Conservation (phyloP, 2,113 vertebrate species). For the Grantiella picta region DNA sequence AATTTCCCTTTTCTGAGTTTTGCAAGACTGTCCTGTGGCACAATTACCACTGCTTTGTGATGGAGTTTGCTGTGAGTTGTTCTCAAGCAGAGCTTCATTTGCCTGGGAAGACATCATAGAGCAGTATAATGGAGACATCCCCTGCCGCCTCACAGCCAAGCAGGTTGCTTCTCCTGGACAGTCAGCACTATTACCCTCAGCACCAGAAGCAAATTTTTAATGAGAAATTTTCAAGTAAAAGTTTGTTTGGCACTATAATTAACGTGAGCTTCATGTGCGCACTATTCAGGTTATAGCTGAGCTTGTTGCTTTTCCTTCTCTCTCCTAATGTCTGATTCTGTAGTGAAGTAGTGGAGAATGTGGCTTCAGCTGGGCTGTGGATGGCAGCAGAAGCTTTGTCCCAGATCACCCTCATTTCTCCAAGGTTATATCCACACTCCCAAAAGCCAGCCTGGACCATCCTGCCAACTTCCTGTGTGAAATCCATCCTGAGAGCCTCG, state of each 20-base stretch:
- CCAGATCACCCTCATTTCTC: neutral
- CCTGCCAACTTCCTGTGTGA: neutral
- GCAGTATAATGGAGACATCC: neutral
- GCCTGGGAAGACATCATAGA: neutral
- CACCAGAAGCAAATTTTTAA: conserved; percentile 3
- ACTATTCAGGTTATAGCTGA: neutral
- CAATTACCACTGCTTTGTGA: neutral
- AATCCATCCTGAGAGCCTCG: neutral
- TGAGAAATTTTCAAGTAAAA: neutral
- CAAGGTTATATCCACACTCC: neutral
- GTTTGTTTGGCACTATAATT: neutral
- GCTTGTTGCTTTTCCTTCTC: neutral
- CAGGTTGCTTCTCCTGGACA: neutral
- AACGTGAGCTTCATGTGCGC: neutral
- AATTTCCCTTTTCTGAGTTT: neutral
- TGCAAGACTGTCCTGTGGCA: neutral
- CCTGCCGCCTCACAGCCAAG: neutral
- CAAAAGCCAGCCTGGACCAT: neutral
- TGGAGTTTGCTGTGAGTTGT: conserved; percentile 2
- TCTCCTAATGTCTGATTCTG: neutral
- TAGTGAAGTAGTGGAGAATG: no score
- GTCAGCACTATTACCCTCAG: neutral
- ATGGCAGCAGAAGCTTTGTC: neutral
- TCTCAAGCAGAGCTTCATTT: neutral
- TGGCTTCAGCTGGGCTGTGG: neutral